Evolutionary conservation across 2,797 vertebrate genomes (phyloP).

Genomic region (Huso huso): DNA sequence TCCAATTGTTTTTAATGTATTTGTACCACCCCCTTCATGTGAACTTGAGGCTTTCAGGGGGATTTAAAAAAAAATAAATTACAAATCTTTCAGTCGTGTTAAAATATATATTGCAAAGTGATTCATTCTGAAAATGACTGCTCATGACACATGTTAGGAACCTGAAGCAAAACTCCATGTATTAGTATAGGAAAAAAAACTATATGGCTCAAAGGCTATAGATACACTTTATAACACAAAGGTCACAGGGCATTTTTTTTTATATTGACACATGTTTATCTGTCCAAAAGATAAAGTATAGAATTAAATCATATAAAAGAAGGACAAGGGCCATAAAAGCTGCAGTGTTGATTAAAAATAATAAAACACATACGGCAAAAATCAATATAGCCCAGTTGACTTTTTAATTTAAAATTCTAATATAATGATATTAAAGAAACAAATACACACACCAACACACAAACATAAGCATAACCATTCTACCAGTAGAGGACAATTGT

Average conservation of each 20-base stretch:
- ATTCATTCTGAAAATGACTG: slow-evolving; percentile 78
- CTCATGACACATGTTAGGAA: slow-evolving; percentile 55
- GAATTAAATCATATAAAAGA: slow-evolving; percentile 54
- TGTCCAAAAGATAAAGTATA: slow-evolving; percentile 69
- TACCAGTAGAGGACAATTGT: neutral
- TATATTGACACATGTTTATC: slow-evolving; percentile 65
- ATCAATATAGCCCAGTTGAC: neutral
- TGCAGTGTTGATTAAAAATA: slow-evolving; percentile 29
- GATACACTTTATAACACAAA: slow-evolving; percentile 31
- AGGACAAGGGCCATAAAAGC: slow-evolving; percentile 19
- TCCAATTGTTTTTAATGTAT: too few species aligned
- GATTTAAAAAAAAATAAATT: too few species aligned
- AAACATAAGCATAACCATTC: neutral
- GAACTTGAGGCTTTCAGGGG: too few species aligned
- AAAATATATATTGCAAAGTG: slow-evolving; percentile 62
- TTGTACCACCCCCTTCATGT: too few species aligned
- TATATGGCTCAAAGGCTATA: slow-evolving; percentile 30
- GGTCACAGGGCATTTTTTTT: slow-evolving; percentile 53
- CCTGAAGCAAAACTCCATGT: slow-evolving; percentile 41
- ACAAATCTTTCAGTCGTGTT: slow-evolving; percentile 44
- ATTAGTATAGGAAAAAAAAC: slow-evolving; percentile 46
- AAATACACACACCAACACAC: neutral
- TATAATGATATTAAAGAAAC: slow-evolving; percentile 21
- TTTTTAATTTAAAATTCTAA: neutral
- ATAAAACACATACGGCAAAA: neutral